These are phyloP conservation scores for Anser brachyrhynchus DNA, from an alignment of 2,113 vertebrate genomes.

Conservation along the genomic window DNA sequence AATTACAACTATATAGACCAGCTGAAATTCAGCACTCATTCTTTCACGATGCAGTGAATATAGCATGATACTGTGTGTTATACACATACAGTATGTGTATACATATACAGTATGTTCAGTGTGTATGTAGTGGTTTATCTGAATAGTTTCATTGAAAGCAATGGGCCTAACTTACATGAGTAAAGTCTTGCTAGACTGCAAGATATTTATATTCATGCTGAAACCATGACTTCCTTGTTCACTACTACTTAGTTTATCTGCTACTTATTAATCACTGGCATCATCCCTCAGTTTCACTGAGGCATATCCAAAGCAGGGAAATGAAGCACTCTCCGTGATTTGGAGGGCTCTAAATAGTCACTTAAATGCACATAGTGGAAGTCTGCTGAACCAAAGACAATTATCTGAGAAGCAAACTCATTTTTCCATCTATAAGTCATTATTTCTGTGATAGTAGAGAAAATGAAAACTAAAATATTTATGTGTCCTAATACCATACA, in stretches of 20 bases:
- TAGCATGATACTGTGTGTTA: neutral
- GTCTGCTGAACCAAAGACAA: neutral
- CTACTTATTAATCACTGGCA: slow-evolving; percentile 33
- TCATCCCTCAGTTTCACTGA: slow-evolving; percentile 29
- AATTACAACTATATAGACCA: neutral
- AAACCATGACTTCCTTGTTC: slow-evolving; percentile 42
- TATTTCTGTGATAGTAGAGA: neutral
- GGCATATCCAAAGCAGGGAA: slow-evolving; percentile 10
- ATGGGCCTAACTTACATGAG: neutral
- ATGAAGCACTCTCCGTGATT: neutral
- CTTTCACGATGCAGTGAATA: neutral
- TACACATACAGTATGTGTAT: too few relatives aligned
- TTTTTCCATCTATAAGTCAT: slow-evolving; percentile 4
- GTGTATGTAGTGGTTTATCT: neutral
- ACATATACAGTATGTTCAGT: neutral
- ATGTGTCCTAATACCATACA: neutral
- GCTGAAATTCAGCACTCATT: neutral
- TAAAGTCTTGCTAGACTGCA: neutral
- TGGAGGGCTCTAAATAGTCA: neutral
- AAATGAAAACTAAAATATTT: slow-evolving; percentile 55
- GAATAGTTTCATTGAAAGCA: slow-evolving; percentile 1
- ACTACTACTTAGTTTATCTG: slow-evolving; percentile 30
- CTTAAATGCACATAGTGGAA: slow-evolving; percentile 4
- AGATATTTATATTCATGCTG: slow-evolving; percentile 32
- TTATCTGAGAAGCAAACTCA: neutral